These are phyloP conservation scores for Trypoxylus dichotomus DNA, from an alignment of 1,140 invertebrate species.

Conservation along the genomic window DNA sequence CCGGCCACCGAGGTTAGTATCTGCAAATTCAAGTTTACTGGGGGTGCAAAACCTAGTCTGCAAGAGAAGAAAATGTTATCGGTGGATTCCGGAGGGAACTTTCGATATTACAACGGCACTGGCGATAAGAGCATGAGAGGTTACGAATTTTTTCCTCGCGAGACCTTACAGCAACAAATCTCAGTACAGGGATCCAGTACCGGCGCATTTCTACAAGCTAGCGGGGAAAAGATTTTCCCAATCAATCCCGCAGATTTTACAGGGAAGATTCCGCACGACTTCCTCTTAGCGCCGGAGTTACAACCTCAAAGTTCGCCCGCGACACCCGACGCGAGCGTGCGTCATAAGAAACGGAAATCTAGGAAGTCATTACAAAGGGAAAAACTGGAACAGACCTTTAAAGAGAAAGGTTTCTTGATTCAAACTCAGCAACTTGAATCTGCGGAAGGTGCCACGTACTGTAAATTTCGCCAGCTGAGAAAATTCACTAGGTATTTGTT, in stretches of 20 bases:
- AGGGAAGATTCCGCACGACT: constrained; percentile 44
- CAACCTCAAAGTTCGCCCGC: constrained; percentile 47
- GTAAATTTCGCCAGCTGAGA: constrained; percentile 86
- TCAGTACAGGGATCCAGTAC: constrained; percentile 53
- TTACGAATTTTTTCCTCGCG: constrained; percentile 75
- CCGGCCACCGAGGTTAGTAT: constrained; percentile 83
- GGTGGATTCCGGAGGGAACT: constrained; percentile 83
- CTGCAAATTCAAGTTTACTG: constrained; percentile 91
- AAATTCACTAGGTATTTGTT: constrained; percentile 92
- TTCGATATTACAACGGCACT: constrained; percentile 77
- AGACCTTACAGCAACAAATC: constrained; percentile 62
- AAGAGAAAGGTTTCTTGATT: constrained; percentile 89
- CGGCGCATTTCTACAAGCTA: constrained; percentile 57
- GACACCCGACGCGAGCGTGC: constrained; percentile 29
- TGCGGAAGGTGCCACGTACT: constrained; percentile 89
- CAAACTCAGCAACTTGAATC: constrained; percentile 91
- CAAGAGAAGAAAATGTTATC: constrained; percentile 91
- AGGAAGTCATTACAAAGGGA: constrained; percentile 81
- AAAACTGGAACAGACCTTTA: constrained; percentile 88
- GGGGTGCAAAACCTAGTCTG: constrained; percentile 80
- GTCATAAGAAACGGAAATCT: constrained; percentile 69
- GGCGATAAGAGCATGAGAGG: constrained; percentile 75
- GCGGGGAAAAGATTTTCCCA: constrained; percentile 60
- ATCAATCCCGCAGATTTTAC: constrained; percentile 41
- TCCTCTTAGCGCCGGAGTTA: constrained; percentile 54